Conservation (phyloP, 2,113 vertebrate species). For the Salvelinus alpinus region DNA sequence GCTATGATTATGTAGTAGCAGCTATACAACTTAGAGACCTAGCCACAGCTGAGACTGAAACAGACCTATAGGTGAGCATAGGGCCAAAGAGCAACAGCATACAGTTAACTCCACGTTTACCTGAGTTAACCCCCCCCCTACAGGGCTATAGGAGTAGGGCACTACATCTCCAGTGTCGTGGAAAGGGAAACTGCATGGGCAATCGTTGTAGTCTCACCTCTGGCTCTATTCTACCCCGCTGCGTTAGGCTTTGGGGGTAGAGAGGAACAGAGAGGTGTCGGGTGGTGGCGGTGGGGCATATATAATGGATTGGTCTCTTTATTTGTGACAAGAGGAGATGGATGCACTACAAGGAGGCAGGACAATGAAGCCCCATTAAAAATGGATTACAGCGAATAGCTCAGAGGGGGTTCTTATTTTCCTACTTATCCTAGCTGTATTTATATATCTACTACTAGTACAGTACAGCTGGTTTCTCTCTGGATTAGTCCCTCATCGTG, state of each 20-base stretch:
- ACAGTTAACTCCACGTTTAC: no score
- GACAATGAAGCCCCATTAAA: conserved; percentile 70
- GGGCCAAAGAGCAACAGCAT: no score
- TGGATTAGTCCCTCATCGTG: neutral
- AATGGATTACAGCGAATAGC: conserved; percentile 59
- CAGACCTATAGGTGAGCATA: no score
- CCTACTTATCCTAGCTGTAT: conserved; percentile 43
- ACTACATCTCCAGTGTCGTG: no score
- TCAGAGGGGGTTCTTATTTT: conserved; percentile 40
- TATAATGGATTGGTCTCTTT: conserved; percentile 67
- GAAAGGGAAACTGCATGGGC: no score
- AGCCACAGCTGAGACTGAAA: no score
- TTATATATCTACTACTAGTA: neutral
- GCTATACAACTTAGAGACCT: no score
- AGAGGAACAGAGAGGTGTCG: neutral
- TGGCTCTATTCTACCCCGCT: neutral
- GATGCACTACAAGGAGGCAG: conserved; percentile 61
- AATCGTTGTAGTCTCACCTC: no score
- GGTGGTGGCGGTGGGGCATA: conserved; percentile 32
- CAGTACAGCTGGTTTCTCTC: neutral
- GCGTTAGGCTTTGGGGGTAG: conserved; percentile 32
- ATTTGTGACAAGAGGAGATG: conserved; percentile 58
- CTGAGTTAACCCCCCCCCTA: no score
- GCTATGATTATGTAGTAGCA: no score
- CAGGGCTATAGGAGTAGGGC: no score